Base-by-base conservation (phyloP, 2,797 vertebrate genomes). In the Nannoperca obscura region DNA sequence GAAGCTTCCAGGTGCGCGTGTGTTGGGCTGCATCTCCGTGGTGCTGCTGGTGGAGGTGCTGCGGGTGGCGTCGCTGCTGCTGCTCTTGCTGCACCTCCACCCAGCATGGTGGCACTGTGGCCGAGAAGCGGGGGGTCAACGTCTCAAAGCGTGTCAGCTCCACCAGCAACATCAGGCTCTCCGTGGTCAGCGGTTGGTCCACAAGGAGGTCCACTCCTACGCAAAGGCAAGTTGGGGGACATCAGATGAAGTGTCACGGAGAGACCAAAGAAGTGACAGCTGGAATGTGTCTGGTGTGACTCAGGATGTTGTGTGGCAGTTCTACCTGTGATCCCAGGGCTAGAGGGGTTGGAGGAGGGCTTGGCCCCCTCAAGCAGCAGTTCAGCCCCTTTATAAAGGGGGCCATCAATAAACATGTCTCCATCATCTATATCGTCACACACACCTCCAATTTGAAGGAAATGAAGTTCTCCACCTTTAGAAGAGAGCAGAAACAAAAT, bases 391-490 rank as follows among this genome's bases (percentile, higher is more conserved):
- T 99, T 99, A 94, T 95, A 96, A 93, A 98, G 95, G 84, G 98
- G 97, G 92, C 97, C 97, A 89, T 99, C 98, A 82, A 99, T 97
- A 93, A 99, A 97, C 93, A 99, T 99, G 95, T 99, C 97, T 82
- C 96, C 95, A 84, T 99, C 98, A 93, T 99, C 98, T 74, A 97
- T 95, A 93, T 99, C 98, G 81, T 99, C 98, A 58, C 97, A 98
- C 67, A 97, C 97, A 79, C 97, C 98, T 97, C 98, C 98, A 97
- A 99, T 99, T 95, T 99, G 98, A 96, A 99, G 98, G 96, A 99
- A 99, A 97, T 99, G 98, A 97, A 99, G 97, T 89, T 99, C 98
- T 95, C 98, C 98, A 93, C 98, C 98, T 99, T 91, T 24, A 84
- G 1, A 72, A 2, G 20, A 73, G n/a, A 72, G 11, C 11, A 85